These are phyloP conservation scores for Paradisaea rubra DNA, from an alignment of 2,113 vertebrate species.

Conservation along the genomic window DNA sequence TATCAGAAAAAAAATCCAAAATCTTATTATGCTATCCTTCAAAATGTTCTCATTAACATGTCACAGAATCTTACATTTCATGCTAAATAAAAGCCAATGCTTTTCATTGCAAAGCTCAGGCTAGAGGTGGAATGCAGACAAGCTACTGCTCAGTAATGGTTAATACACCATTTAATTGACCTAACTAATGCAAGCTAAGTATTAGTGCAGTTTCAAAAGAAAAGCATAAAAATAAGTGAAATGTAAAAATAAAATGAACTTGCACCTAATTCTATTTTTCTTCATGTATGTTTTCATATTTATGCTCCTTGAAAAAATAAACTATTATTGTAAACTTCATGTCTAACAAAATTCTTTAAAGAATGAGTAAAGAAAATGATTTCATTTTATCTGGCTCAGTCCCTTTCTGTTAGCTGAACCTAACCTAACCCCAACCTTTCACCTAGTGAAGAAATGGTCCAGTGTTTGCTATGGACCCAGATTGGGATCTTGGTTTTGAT, in stretches of 20 bases:
- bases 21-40: background rate
- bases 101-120: background rate
- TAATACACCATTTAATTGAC: background rate
- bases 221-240: background rate
- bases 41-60: background rate
- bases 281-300: background rate
- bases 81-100: background rate
- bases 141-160: background rate
- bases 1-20: background rate
- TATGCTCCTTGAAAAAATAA: background rate
- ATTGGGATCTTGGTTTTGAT: background rate
- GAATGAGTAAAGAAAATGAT: background rate
- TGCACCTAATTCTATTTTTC: background rate
- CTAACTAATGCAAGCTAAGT: background rate
- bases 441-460: background rate
- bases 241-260: background rate
- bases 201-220: background rate
- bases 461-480: background rate
- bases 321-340: background rate
- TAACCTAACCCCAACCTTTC: background rate
- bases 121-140: background rate
- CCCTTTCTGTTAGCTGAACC: background rate
- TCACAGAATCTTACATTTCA: background rate
- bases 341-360: background rate
- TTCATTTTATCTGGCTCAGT: background rate